These are phyloP conservation scores for Perccottus glenii DNA, from an alignment of 2,113 vertebrate species.

Conservation along the genomic window DNA sequence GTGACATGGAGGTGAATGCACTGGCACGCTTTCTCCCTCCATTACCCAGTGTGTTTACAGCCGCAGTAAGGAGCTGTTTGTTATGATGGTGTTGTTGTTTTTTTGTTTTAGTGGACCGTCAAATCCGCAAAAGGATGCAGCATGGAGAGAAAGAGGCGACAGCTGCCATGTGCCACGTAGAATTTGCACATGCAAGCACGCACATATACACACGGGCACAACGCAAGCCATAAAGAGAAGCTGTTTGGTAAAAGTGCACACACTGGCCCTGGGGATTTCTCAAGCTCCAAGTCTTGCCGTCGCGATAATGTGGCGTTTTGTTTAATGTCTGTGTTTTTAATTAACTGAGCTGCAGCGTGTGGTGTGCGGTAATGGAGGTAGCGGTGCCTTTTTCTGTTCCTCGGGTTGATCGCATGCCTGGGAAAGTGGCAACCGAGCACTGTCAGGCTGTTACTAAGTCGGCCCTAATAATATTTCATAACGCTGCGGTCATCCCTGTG, in stretches of 20 bases:
- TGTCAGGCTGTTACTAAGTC: conserved; percentile 27
- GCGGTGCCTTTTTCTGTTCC: conserved; percentile 27
- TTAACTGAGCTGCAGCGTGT: conserved; percentile 54
- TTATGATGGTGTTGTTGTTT: conserved; percentile 63
- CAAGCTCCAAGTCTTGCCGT: conserved; percentile 44
- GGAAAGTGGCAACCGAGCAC: conserved; percentile 32
- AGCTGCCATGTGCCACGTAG: conserved; percentile 67
- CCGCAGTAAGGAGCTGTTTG: conserved; percentile 48
- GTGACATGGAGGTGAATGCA: background rate
- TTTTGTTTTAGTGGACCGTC: conserved; percentile 56
- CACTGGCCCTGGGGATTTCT: conserved; percentile 40
- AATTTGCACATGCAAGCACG: conserved; percentile 3
- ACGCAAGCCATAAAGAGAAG: conserved; percentile 24
- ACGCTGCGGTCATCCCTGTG: conserved; percentile 4
- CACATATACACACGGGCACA: background rate
- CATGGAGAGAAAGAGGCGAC: conserved; percentile 51
- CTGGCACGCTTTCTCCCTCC: background rate
- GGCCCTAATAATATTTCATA: conserved; percentile 21
- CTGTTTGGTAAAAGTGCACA: conserved; percentile 12
- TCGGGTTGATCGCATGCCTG: conserved; percentile 44
- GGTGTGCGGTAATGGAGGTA: conserved; percentile 27
- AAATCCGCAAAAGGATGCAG: conserved; percentile 46
- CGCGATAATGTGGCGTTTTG: conserved; percentile 63
- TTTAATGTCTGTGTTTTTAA: conserved; percentile 64
- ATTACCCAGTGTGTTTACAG: conserved; percentile 14